Evolutionary conservation across 2,888 invertebrate genomes (phyloP).

Genomic region (Archaeoteleia sp.): DNA sequence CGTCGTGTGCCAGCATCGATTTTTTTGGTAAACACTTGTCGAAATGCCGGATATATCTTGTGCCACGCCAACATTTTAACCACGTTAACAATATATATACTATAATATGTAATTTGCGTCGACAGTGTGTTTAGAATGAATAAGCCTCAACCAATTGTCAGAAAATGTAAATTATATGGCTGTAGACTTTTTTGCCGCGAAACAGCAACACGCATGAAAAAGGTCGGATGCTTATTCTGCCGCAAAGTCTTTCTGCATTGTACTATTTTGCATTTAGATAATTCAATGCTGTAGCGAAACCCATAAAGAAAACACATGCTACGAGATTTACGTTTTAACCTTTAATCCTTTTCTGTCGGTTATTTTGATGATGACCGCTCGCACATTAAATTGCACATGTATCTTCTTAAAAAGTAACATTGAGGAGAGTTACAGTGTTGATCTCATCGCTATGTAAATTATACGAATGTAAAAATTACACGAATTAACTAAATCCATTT

Average conservation of each 20-base stretch:
- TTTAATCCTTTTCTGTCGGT: no score
- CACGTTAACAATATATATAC: conserved; percentile 41
- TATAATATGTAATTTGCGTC: conserved; percentile 33
- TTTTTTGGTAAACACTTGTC: conserved; percentile 38
- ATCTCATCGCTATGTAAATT: no score
- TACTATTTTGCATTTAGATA: neutral
- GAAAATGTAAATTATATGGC: conserved; percentile 34
- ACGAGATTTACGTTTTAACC: no score
- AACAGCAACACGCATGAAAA: conserved; percentile 26
- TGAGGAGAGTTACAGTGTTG: no score
- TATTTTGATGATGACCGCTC: no score
- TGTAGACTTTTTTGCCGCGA: conserved; percentile 17
- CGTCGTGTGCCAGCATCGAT: conserved; percentile 45
- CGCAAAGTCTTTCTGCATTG: conserved; percentile 1
- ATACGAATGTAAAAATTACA: no score
- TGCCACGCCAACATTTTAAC: conserved; percentile 37
- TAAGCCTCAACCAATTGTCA: conserved; percentile 20
- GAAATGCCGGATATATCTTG: conserved; percentile 48
- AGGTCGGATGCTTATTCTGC: conserved; percentile 34
- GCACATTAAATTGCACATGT: no score
- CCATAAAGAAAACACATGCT: no score
- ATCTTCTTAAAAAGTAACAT: no score
- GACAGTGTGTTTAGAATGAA: conserved; percentile 47
- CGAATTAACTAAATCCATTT: no score
- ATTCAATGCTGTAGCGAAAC: no score